Evolutionary conservation across 1,140 invertebrate species (phyloP).

Genomic region (Procambarus clarkii): DNA sequence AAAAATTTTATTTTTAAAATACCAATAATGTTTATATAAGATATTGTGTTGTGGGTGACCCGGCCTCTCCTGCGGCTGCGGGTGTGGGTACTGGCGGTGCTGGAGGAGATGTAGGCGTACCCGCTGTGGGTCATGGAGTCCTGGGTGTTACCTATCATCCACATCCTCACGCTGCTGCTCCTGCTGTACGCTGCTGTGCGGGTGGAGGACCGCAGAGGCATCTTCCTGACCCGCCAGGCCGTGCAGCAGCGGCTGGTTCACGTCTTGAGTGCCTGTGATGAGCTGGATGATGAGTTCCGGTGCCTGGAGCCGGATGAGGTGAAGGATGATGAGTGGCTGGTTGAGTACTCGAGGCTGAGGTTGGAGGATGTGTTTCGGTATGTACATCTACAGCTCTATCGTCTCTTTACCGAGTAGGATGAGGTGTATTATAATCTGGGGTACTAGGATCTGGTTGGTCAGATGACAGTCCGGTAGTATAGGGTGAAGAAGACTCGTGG

Average conservation of each 20-base stretch:
- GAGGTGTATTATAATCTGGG: not conserved
- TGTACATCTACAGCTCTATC: not conserved
- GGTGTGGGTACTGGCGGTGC: too few species aligned
- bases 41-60: too few species aligned
- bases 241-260: not conserved
- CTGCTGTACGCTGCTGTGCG: not conserved
- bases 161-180: not conserved
- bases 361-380: not conserved
- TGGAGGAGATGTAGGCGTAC: not conserved
- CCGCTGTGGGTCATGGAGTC: not conserved
- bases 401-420: not conserved
- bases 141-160: not conserved
- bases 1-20: too few species aligned
- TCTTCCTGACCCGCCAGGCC: constrained; percentile 18
- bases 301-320: not conserved
- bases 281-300: not conserved
- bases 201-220: not conserved
- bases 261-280: not conserved
- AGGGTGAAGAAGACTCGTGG: not conserved
- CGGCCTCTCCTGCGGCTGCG: too few species aligned
- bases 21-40: too few species aligned
- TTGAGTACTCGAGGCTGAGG: not conserved
- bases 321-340: not conserved
- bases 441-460: constrained; percentile 17
- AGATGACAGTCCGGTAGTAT: constrained; percentile 25